Evolutionary conservation across 2,113 vertebrate genomes (phyloP), one percentile per base, ranked within the genome.

Genomic region (Poeciliopsis prolifica): DNA sequence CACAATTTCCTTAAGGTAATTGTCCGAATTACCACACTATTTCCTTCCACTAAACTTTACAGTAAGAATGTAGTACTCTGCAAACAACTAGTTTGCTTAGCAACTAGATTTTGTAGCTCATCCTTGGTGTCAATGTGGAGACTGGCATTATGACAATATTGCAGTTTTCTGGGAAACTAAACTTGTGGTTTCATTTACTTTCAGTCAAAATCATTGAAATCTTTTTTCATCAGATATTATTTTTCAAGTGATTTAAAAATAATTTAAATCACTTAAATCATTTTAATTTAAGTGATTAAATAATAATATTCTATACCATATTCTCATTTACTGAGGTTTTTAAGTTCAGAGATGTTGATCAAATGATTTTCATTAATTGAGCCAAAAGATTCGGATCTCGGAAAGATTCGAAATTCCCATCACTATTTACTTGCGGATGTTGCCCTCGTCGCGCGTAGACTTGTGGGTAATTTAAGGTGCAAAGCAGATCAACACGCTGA

Each of bases 401-500:
- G 10, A 31, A 31, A 31, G 61, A 63, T 7, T 22, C 29, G 29
- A 6, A 63, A 63, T 17, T 63, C 61, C 31, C 33, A 4, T 40
- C 22, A 62, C 67, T 10, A 33, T 28, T 72, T 13, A 29, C 72
- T 5, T 72, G 75, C 83, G 87, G 88, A 88, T 85, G 86, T 90
- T 84, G 31, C 72, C 11, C 10, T 66, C 26, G 0, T 14, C 31
- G 74, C 93, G 94, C 91, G 70, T 54, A 8, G 93, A 5, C 79
- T 94, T 93, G 2, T 94, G 94, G 94, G 94, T 91, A 94, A 91
- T 90, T 72, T 61, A 83, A 90, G 79, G 89, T 86, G 87, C 80
- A 26, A 62, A 69, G 73, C 79, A 15, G 80, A 31, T 3, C 68
- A 54, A 24, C 80, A 64, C 73, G 78, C 75, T 95, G 87, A 95